A percentile compares a stretch with the other conserved stretches of the same genome.
phyloP scores from a whole-genome alignment of 2,888 invertebrate species.

The Apamea epomidion region DNA sequence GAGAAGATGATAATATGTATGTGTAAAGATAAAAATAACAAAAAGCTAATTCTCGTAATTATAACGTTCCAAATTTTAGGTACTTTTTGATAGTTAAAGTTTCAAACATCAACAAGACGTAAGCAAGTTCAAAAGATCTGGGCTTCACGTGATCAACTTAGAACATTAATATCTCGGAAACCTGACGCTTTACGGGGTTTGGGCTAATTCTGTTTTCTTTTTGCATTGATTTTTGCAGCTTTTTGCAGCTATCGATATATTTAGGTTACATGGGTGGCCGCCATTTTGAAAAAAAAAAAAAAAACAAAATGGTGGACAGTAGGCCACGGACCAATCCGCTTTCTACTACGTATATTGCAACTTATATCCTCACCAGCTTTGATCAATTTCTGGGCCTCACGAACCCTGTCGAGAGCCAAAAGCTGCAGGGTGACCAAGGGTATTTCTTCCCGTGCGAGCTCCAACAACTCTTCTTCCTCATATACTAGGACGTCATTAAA shows the following conservation, averaged over 20 bases:
- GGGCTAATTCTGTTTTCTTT: not conserved
- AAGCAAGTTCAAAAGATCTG: not conserved
- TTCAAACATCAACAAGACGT: not conserved
- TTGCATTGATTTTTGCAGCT: not conserved
- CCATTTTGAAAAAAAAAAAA: too few relatives aligned
- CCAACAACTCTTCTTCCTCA: conserved; percentile 92
- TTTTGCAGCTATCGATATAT: too few relatives aligned
- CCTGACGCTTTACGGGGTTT: not conserved
- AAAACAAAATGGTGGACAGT: too few relatives aligned
- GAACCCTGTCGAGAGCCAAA: conserved; percentile 91
- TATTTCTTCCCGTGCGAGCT: conserved; percentile 92
- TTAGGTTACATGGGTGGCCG: too few relatives aligned
- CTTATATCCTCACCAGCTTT: conserved; percentile 83
- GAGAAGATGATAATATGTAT: conserved; percentile 6
- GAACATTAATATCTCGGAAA: not conserved
- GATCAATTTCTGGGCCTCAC: conserved; percentile 91
- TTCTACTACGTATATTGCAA: not conserved
- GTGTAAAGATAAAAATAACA: not conserved
- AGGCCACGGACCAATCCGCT: not conserved
- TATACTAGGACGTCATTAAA: conserved; percentile 92
- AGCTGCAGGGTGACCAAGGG: conserved; percentile 92
- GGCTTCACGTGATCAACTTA: not conserved
- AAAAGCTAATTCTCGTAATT: not conserved
- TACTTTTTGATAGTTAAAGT: not conserved
- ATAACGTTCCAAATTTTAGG: not conserved